These are phyloP conservation scores for Nymphicus hollandicus DNA, from an alignment of 2,113 vertebrate species.

Conservation along the genomic window DNA sequence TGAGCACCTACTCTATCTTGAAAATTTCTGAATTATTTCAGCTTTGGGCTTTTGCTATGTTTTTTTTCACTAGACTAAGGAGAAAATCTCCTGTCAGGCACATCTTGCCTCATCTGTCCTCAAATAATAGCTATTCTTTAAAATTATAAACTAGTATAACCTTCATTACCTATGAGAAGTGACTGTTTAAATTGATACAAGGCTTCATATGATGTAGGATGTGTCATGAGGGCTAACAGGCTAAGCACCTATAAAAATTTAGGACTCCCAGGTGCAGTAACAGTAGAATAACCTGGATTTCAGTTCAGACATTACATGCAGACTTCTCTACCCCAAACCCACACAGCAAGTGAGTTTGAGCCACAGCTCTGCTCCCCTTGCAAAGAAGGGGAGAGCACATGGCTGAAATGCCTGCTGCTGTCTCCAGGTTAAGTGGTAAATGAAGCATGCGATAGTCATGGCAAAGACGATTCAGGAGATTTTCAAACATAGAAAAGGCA, in stretches of 20 bases:
- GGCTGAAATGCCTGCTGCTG: not conserved
- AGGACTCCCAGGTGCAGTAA: not conserved
- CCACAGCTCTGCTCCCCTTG: not conserved
- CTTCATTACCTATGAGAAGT: not conserved
- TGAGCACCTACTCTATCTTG: not conserved
- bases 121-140: not conserved
- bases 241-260: not conserved
- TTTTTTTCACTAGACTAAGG: not conserved
- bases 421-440: not conserved
- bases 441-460: fast-evolving
- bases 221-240: not conserved
- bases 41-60: not conserved
- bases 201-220: not conserved
- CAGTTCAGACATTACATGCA: not conserved
- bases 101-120: not conserved
- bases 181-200: not conserved
- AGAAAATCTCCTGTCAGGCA: not conserved
- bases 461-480: not conserved
- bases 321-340: not conserved
- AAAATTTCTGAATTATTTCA: not conserved
- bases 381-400: not conserved
- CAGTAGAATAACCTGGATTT: not conserved
- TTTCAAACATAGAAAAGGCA: not conserved
- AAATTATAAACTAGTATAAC: not conserved
- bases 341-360: not conserved